Percentiles rank a stretch among this genome's conserved stretches.
Evolutionary conservation across 2,797 vertebrate species (phyloP).

Genomic region (Anas bahamensis): DNA sequence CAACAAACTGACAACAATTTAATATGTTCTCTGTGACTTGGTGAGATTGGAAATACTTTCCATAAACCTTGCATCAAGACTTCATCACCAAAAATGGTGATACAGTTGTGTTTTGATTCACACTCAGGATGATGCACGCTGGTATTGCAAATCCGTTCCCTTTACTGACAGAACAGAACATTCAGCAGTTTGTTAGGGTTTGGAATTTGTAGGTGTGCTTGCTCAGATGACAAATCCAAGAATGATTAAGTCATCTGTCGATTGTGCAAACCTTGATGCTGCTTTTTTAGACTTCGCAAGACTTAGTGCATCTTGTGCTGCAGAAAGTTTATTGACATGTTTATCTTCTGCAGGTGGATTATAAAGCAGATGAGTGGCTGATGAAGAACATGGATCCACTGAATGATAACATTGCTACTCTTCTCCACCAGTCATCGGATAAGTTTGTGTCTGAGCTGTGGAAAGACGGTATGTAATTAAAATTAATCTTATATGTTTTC

Average conservation of each 20-base stretch:
- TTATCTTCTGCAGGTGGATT: conserved; percentile 88
- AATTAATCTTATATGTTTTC: background rate
- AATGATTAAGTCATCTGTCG: background rate
- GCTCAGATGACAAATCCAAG: background rate
- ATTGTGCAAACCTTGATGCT: background rate
- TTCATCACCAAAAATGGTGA: background rate
- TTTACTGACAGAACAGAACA: background rate
- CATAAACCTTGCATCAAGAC: background rate
- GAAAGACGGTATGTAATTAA: conserved; percentile 89
- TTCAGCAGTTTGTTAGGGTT: background rate
- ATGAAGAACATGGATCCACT: conserved; percentile 99
- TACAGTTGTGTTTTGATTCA: background rate
- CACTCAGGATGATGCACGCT: background rate
- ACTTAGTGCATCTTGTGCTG: background rate
- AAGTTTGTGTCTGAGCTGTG: conserved; percentile 96
- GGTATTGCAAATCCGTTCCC: background rate
- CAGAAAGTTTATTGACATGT: background rate
- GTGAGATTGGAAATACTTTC: background rate
- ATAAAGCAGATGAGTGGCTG: conserved; percentile 97
- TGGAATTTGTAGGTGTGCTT: background rate
- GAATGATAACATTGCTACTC: conserved; percentile 93
- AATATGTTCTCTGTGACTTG: background rate
- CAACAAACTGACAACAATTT: background rate
- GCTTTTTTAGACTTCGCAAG: background rate
- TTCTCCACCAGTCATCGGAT: conserved; percentile 96